Conservation (phyloP, 2,113 vertebrate genomes). For the Nannospalax galili region DNA sequence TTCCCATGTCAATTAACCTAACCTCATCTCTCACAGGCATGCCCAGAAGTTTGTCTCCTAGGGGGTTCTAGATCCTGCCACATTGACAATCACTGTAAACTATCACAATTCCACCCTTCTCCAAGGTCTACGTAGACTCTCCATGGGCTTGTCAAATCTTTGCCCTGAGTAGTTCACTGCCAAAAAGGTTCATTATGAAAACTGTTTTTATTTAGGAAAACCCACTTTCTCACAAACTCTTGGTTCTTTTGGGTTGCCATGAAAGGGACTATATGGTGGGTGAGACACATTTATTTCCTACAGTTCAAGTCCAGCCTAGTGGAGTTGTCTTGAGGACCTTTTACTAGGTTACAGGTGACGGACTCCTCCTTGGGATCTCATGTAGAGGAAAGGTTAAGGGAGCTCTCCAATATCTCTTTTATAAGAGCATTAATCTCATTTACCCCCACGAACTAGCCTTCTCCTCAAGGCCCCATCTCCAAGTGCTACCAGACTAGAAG, state of each 20-base stretch:
- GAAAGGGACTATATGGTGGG: not conserved
- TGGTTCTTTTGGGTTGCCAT: not conserved
- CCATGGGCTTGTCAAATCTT: not conserved
- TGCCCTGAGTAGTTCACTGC: not conserved
- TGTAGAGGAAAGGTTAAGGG: not conserved
- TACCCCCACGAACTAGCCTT: not conserved
- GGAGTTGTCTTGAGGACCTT: not conserved
- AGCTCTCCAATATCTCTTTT: not conserved
- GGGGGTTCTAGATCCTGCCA: not conserved
- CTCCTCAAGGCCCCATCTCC: not conserved
- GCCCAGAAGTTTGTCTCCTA: not conserved
- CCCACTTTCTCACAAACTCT: not conserved
- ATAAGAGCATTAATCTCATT: not conserved
- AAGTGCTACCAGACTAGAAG: not conserved
- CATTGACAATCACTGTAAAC: not conserved
- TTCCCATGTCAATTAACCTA: not conserved
- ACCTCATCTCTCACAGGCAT: not conserved
- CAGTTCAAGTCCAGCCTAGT: not conserved
- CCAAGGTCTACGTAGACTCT: not conserved
- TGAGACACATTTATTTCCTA: not conserved
- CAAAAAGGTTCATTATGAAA: too few species aligned
- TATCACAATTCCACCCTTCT: not conserved
- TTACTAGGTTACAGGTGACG: not conserved
- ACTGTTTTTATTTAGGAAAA: not conserved
- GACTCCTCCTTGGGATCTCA: not conserved